phyloP scores from a whole-genome alignment of 1,140 invertebrate genomes.

The Conus betulinus region DNA sequence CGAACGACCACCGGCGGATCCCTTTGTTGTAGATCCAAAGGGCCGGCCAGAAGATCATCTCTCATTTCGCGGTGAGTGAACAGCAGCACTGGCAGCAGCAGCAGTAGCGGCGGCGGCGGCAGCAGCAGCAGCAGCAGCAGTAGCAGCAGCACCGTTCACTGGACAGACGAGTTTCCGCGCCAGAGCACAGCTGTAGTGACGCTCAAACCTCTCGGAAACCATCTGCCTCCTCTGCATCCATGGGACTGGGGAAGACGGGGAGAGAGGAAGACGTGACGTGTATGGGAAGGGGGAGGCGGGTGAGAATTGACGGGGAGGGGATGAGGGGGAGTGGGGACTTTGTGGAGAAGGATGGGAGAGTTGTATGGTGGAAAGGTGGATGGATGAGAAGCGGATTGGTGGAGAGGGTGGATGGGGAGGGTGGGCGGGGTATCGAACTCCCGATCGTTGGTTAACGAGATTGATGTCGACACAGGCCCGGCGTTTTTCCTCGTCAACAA shows the following conservation, averaged over 20 bases:
- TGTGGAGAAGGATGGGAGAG: neutral
- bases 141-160: no score
- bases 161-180: neutral
- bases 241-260: neutral
- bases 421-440: neutral
- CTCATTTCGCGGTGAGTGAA: no score
- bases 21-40: no score
- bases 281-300: neutral
- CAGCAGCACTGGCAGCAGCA: no score
- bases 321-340: neutral
- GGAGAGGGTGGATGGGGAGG: neutral
- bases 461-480: neutral
- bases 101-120: no score
- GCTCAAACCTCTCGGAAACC: neutral
- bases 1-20: no score
- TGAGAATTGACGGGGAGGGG: neutral
- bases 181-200: neutral
- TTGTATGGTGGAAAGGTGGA: neutral
- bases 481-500: neutral
- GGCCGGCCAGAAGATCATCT: no score
- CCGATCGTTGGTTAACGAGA: neutral
- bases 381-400: neutral
- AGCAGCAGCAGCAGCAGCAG: no score
- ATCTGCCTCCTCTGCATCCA: neutral
- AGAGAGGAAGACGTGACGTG: neutral